phyloP scores from a whole-genome alignment of 2,888 invertebrate genomes.

The Cyrtodaria siliqua region DNA sequence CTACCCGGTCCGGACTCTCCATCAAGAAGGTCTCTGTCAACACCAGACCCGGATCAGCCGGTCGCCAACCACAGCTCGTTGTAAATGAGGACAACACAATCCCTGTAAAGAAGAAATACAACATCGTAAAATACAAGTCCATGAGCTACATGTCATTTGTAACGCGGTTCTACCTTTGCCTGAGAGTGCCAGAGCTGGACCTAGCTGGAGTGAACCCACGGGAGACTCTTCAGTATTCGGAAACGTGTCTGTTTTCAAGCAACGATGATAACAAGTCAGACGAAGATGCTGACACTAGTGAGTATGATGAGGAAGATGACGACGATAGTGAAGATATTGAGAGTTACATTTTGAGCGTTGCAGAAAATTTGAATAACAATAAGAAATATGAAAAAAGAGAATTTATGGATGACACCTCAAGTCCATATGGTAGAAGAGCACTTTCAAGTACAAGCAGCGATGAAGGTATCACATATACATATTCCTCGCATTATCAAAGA shows the following conservation, averaged over 20 bases:
- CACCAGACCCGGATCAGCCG: conserved; percentile 57
- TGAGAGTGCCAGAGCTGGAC: conserved; percentile 67
- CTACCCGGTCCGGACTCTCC: conserved; percentile 78
- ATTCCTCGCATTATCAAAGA: too few species aligned
- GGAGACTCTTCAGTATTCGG: conserved; percentile 51
- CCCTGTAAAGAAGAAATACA: conserved; percentile 14
- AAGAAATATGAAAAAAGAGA: conserved; percentile 2
- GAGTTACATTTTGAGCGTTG: conserved; percentile 29
- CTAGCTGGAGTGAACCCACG: conserved; percentile 62
- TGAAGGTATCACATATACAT: too few species aligned
- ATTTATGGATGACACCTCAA: conserved; percentile 1
- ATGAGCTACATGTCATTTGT: conserved; percentile 77
- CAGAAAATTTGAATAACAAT: conserved; percentile 48
- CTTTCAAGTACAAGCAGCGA: not conserved
- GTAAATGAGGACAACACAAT: conserved; percentile 22
- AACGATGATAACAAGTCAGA: conserved; percentile 14
- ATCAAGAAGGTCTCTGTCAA: conserved; percentile 72
- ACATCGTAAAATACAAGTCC: conserved; percentile 61
- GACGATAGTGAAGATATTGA: conserved; percentile 33
- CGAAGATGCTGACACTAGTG: conserved; percentile 21
- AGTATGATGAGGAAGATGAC: conserved; percentile 18
- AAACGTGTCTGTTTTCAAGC: conserved; percentile 30
- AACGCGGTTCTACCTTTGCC: conserved; percentile 74
- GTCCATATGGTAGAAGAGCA: too few species aligned
- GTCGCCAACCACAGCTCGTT: conserved; percentile 4